Evolutionary conservation across 2,888 invertebrate species (phyloP).

Genomic region (Scelioninae gen. 2): DNA sequence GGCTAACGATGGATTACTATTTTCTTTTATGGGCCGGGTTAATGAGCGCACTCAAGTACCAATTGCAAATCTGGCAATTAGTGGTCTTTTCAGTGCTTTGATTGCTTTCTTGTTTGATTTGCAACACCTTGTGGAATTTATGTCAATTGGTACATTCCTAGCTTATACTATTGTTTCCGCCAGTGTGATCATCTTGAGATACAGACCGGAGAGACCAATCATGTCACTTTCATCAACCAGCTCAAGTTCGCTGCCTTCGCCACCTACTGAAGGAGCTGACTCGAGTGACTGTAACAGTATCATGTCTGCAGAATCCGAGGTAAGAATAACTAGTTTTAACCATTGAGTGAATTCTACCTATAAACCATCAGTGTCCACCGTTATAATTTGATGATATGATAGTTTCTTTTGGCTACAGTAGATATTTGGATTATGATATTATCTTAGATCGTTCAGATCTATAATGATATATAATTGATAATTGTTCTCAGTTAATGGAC

Average conservation of each 20-base stretch:
- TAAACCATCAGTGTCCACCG: too few species aligned
- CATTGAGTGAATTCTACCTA: too few species aligned
- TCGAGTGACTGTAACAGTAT: slow-evolving; percentile 70
- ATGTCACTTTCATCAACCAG: slow-evolving; percentile 53
- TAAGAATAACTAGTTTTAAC: too few species aligned
- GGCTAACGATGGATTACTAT: slow-evolving; percentile 92
- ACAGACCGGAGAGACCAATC: slow-evolving; percentile 77
- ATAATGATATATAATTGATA: slow-evolving; percentile 1
- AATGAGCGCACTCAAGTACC: slow-evolving; percentile 89
- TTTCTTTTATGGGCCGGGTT: slow-evolving; percentile 86
- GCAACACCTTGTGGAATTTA: slow-evolving; percentile 93
- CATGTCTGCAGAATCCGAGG: slow-evolving; percentile 68
- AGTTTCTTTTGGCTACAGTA: too few species aligned
- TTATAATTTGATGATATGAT: too few species aligned
- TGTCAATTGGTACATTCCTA: slow-evolving; percentile 92
- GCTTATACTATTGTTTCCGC: slow-evolving; percentile 95
- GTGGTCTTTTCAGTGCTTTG: slow-evolving; percentile 85
- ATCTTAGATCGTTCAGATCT: too few species aligned
- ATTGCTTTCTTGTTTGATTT: slow-evolving; percentile 92
- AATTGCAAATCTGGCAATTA: slow-evolving; percentile 84
- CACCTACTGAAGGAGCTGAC: slow-evolving; percentile 69
- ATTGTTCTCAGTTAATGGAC: slow-evolving; percentile 75
- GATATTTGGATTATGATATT: too few species aligned
- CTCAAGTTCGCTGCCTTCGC: slow-evolving; percentile 67
- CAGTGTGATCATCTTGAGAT: slow-evolving; percentile 90